Evolutionary conservation across 1,140 invertebrate species (phyloP).

Genomic region (Bilobella aurantiaca): DNA sequence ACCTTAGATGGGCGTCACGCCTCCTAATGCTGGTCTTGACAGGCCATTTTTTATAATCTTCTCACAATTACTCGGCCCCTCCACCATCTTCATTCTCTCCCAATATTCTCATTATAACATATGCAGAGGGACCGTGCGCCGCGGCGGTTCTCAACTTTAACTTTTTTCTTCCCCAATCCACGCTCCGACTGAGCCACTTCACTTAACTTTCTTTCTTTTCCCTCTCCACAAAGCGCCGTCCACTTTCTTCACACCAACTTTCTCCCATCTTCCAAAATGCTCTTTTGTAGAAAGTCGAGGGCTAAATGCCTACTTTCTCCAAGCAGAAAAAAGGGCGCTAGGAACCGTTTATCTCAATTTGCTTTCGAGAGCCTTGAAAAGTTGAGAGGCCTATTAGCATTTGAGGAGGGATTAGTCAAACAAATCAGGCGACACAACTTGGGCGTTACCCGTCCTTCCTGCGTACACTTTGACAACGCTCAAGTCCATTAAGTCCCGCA

Average conservation of each 20-base stretch:
- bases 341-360: not conserved
- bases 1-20: slow-evolving; percentile 31
- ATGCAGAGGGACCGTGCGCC: no score
- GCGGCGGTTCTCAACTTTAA: no score
- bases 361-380: not conserved
- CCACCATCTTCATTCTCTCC: not conserved
- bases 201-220: no score
- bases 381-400: not conserved
- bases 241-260: no score
- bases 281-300: not conserved
- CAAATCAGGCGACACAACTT: not conserved
- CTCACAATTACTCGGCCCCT: slow-evolving; percentile 29
- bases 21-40: slow-evolving; percentile 34
- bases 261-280: not conserved
- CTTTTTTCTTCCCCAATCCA: no score
- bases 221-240: no score
- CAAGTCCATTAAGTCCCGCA: no score
- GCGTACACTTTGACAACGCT: no score
- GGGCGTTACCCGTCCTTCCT: no score
- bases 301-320: not conserved
- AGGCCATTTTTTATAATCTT: slow-evolving; percentile 35
- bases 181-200: no score
- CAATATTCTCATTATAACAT: not conserved
- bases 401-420: not conserved
- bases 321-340: not conserved